These are phyloP conservation scores for Eclectus roratus DNA, from an alignment of 2,113 vertebrate species.

Conservation along the genomic window DNA sequence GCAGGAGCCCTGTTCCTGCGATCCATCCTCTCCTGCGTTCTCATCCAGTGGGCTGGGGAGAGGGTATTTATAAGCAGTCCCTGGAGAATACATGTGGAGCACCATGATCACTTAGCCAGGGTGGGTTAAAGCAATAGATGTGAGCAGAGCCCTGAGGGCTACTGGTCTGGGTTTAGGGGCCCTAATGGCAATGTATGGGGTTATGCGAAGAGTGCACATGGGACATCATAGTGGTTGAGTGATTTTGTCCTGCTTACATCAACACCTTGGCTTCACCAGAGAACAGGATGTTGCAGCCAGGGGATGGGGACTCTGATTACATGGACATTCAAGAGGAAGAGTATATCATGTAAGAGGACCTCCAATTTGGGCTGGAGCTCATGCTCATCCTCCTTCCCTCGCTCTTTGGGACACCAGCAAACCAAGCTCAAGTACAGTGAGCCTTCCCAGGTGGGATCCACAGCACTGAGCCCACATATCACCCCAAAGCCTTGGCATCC, in stretches of 20 bases:
- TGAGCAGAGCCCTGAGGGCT: not conserved
- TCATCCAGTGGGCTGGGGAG: not conserved
- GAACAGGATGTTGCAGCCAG: not conserved
- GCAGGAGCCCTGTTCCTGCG: not conserved
- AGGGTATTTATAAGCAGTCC: not conserved
- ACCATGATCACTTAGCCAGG: not conserved
- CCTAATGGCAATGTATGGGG: not conserved
- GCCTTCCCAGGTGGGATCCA: not conserved
- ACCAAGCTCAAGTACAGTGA: not conserved
- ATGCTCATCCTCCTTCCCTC: not conserved
- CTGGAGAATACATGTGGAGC: not conserved
- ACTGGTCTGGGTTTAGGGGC: not conserved
- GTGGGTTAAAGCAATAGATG: not conserved
- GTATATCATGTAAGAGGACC: not conserved
- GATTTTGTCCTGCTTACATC: not conserved
- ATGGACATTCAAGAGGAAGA: accelerated
- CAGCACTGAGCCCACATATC: not conserved
- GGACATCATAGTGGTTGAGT: not conserved
- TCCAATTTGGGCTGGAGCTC: not conserved
- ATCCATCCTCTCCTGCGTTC: not conserved
- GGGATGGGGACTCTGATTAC: not conserved
- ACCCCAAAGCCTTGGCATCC: accelerated
- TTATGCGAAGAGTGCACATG: not conserved
- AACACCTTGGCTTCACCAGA: not conserved
- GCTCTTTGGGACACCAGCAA: not conserved